These are phyloP conservation scores for Scaptomyza parva DNA, from an alignment of 2,888 invertebrate species.

Conservation along the genomic window DNA sequence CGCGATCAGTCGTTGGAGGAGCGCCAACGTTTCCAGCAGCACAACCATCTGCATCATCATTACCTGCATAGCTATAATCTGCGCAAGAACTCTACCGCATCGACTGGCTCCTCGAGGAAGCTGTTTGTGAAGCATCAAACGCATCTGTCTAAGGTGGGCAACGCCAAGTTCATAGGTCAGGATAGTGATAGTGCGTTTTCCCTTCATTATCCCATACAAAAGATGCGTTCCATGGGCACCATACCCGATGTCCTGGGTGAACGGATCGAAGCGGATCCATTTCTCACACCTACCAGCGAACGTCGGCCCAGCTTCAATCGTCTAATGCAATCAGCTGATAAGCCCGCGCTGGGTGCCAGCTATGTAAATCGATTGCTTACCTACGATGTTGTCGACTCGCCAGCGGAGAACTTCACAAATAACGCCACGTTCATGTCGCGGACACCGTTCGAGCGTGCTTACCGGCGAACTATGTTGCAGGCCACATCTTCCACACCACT, in stretches of 20 bases:
- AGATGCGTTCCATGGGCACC: slow-evolving; percentile 85
- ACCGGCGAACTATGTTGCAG: slow-evolving; percentile 82
- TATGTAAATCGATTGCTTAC: slow-evolving; percentile 66
- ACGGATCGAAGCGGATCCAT: slow-evolving; percentile 83
- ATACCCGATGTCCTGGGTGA: slow-evolving; percentile 84
- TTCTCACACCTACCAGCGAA: slow-evolving; percentile 83
- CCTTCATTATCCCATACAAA: slow-evolving; percentile 82
- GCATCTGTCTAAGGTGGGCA: slow-evolving; percentile 81
- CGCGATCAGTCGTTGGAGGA: slow-evolving; percentile 78
- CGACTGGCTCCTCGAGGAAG: slow-evolving; percentile 76
- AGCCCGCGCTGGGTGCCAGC: slow-evolving; percentile 56
- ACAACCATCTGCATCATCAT: slow-evolving; percentile 44
- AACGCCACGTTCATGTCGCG: slow-evolving; percentile 82
- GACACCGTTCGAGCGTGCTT: slow-evolving; percentile 84
- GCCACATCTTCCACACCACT: slow-evolving; percentile 82
- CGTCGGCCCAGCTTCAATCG: slow-evolving; percentile 77
- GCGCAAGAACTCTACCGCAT: slow-evolving; percentile 78
- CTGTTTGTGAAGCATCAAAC: slow-evolving; percentile 76
- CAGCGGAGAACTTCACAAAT: slow-evolving; percentile 58
- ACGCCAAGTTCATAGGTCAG: slow-evolving; percentile 84
- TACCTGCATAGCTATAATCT: slow-evolving; percentile 39
- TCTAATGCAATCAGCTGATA: slow-evolving; percentile 78
- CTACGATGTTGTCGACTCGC: slow-evolving; percentile 77
- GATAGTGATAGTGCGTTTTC: slow-evolving; percentile 74
- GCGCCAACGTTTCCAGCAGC: slow-evolving; percentile 74